Percentiles rank a stretch among this genome's conserved stretches.
Conservation (phyloP, 92 coral and sea anemone genomes). For the Porites evermanni region DNA sequence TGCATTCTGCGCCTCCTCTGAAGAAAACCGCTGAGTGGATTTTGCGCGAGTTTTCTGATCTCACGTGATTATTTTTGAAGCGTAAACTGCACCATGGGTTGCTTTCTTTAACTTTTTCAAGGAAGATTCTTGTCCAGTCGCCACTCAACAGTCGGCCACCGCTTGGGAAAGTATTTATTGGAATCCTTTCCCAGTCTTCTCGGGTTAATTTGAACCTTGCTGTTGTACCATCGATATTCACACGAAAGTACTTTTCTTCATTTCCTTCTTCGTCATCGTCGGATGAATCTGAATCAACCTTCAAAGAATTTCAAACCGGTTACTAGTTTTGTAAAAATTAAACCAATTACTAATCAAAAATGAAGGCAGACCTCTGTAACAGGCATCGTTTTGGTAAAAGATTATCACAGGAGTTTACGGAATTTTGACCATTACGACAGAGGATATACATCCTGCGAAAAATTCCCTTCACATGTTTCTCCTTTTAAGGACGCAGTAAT, state of each 20-base stretch:
- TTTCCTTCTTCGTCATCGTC: slow-evolving; percentile 33
- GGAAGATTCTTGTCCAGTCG: slow-evolving; percentile 59
- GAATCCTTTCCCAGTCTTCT: slow-evolving; percentile 51
- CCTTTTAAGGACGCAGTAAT: too few species aligned
- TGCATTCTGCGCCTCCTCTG: slow-evolving; percentile 55
- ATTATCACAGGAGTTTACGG: background rate
- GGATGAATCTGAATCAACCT: slow-evolving; percentile 48
- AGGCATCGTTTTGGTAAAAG: background rate
- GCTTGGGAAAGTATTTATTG: slow-evolving; percentile 50
- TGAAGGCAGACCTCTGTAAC: background rate
- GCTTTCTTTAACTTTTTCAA: slow-evolving; percentile 49
- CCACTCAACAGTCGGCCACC: slow-evolving; percentile 54
- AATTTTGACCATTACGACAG: too few species aligned
- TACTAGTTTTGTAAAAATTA: background rate
- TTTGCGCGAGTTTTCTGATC: slow-evolving; percentile 49
- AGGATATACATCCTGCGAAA: too few species aligned
- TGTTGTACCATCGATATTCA: slow-evolving; percentile 35
- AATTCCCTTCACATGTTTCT: too few species aligned
- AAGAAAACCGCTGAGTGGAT: slow-evolving; percentile 61
- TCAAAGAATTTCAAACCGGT: background rate
- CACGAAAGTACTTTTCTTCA: slow-evolving; percentile 31
- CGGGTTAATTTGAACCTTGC: slow-evolving; percentile 39
- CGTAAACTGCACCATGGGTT: slow-evolving; percentile 64
- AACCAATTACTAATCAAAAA: background rate
- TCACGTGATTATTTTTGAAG: slow-evolving; percentile 60